These are phyloP conservation scores for Kuschelorhynchus macadamiae DNA, from an alignment of 2,888 invertebrate genomes.

Conservation along the genomic window DNA sequence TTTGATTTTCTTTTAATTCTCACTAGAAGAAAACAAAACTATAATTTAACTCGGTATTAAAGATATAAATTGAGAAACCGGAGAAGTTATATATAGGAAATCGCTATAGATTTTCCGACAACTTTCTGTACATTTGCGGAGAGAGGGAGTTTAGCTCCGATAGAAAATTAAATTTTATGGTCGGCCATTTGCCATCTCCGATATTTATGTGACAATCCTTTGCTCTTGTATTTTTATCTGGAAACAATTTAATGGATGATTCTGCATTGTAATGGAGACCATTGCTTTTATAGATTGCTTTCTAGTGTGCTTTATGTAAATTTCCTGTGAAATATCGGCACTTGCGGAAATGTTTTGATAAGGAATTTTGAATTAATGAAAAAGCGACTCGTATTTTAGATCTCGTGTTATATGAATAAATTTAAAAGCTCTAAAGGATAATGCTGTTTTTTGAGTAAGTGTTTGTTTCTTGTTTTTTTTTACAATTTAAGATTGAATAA, in stretches of 20 bases:
- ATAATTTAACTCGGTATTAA: too few species aligned
- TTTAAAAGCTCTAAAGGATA: background rate
- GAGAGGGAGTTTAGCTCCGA: slow-evolving; percentile 21
- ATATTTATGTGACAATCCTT: slow-evolving; percentile 48
- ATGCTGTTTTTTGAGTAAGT: too few species aligned
- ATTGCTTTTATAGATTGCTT: slow-evolving; percentile 46
- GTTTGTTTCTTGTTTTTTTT: too few species aligned
- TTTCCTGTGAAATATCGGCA: slow-evolving; percentile 36
- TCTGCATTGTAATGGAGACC: slow-evolving; percentile 47
- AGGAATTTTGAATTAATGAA: slow-evolving; percentile 29
- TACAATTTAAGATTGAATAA: background rate
- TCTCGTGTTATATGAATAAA: background rate
- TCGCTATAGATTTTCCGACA: slow-evolving; percentile 24
- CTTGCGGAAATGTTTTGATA: slow-evolving; percentile 37
- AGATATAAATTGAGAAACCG: too few species aligned
- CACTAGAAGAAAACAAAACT: too few species aligned
- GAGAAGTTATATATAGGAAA: slow-evolving; percentile 8
- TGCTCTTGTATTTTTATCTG: slow-evolving; percentile 44
- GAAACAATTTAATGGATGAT: slow-evolving; percentile 49
- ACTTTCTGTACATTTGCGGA: slow-evolving; percentile 36
- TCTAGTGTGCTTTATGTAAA: slow-evolving; percentile 45
- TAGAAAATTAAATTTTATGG: slow-evolving; percentile 46
- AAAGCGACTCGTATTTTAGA: background rate
- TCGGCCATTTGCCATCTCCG: slow-evolving; percentile 47
- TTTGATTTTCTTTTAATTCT: too few species aligned